phyloP scores from a whole-genome alignment of 2,113 vertebrate genomes.

The Ginglymostoma cirratum region DNA sequence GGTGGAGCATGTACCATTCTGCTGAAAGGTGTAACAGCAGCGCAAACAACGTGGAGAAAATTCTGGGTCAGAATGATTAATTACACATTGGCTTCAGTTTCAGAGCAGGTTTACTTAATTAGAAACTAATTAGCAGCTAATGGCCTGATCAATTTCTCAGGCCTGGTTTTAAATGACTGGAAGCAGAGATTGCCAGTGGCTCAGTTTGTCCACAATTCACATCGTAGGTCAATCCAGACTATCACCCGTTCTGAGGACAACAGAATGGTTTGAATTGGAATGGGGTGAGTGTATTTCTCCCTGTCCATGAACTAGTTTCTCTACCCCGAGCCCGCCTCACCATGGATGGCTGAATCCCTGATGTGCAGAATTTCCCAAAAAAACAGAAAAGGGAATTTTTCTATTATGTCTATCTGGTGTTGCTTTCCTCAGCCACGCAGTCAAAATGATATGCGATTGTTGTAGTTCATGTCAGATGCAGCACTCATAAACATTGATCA shows the following conservation, averaged over 20 bases:
- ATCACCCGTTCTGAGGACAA: neutral
- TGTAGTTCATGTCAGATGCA: neutral
- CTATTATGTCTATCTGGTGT: neutral
- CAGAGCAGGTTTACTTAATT: neutral
- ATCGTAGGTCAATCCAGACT: neutral
- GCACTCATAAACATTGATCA: neutral
- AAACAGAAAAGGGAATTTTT: neutral
- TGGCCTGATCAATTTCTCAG: neutral
- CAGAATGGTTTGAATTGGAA: neutral
- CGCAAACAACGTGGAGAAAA: neutral
- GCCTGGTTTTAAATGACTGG: neutral
- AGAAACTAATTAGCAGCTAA: slow-evolving; percentile 28
- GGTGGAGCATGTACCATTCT: neutral
- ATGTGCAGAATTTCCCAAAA: neutral
- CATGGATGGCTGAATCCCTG: neutral
- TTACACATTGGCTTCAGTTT: slow-evolving; percentile 10
- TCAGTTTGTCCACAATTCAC: neutral
- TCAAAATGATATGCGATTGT: neutral
- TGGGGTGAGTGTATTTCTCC: neutral
- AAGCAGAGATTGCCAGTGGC: neutral
- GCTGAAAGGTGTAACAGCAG: neutral
- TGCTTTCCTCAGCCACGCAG: too few relatives aligned
- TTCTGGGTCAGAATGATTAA: slow-evolving; percentile 22
- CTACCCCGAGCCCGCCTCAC: too few relatives aligned
- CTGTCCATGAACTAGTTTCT: neutral